phyloP scores from a whole-genome alignment of 2,888 invertebrate genomes.

The Isoperla grammatica region DNA sequence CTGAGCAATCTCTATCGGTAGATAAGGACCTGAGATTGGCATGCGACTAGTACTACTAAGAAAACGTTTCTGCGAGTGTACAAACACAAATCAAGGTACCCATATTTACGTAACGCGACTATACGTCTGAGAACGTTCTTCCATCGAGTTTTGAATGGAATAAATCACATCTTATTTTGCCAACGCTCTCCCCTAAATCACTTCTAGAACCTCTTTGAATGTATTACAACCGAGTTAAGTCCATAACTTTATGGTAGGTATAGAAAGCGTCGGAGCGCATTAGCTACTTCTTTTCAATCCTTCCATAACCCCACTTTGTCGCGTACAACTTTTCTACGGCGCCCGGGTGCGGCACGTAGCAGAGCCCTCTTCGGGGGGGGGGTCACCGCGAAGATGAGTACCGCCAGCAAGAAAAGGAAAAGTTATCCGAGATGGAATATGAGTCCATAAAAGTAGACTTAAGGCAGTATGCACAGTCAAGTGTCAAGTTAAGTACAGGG shows the following conservation, averaged over 20 bases:
- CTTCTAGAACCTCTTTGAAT: constrained; percentile 12
- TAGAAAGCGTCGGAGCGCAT: background rate
- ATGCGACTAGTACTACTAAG: too few species aligned
- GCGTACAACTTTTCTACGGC: background rate
- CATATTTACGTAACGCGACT: background rate
- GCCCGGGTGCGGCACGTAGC: too few species aligned
- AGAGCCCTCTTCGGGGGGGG: background rate
- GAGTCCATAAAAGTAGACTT: too few species aligned
- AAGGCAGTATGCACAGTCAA: too few species aligned
- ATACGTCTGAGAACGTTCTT: constrained; percentile 1
- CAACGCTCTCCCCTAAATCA: background rate
- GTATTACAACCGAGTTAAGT: constrained; percentile 4
- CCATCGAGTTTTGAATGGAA: constrained; percentile 20
- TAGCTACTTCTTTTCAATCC: constrained; percentile 2
- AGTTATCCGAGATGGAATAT: constrained; percentile 18
- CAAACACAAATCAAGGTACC: background rate
- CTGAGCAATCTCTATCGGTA: too few species aligned
- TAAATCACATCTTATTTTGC: constrained; percentile 25
- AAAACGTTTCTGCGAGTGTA: too few species aligned
- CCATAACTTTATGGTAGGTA: constrained; percentile 2
- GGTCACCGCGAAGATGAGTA: background rate
- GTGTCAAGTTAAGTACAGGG: too few species aligned
- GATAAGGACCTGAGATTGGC: too few species aligned
- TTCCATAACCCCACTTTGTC: constrained; percentile 6
- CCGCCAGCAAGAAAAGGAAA: constrained; percentile 16